Conservation (phyloP, 2,888 invertebrate genomes). For the Homarus gammarus region DNA sequence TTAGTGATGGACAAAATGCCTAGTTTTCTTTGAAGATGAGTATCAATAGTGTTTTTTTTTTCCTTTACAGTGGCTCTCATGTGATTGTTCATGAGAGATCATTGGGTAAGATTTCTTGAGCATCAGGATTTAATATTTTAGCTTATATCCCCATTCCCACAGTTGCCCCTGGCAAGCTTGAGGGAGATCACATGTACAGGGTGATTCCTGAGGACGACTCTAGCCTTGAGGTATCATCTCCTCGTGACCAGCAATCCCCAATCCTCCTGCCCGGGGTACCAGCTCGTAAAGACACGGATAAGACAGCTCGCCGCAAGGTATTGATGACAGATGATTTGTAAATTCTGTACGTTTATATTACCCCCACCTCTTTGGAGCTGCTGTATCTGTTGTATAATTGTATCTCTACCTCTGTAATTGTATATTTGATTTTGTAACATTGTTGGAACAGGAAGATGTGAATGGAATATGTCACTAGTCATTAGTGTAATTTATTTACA, state of each 20-base stretch:
- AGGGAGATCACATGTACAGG: conserved; percentile 76
- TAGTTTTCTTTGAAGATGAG: not conserved
- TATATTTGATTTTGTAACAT: too few relatives aligned
- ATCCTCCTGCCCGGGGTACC: conserved; percentile 77
- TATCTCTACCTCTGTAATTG: too few relatives aligned
- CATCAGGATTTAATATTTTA: not conserved
- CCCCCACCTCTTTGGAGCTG: too few relatives aligned
- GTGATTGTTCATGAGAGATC: too few relatives aligned
- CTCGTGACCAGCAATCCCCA: conserved; percentile 84
- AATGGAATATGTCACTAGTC: too few relatives aligned
- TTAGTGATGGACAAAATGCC: not conserved
- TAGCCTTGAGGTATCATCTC: conserved; percentile 84
- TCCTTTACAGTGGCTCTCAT: too few relatives aligned
- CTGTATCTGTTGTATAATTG: too few relatives aligned
- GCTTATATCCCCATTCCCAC: conserved; percentile 24
- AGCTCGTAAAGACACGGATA: conserved; percentile 66
- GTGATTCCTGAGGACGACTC: conserved; percentile 84
- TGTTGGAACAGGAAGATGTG: too few relatives aligned
- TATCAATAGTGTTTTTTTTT: not conserved
- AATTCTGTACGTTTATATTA: too few relatives aligned
- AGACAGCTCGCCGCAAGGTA: conserved; percentile 72
- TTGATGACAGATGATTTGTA: too few relatives aligned
- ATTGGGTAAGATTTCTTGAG: not conserved
- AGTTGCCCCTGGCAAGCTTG: conserved; percentile 67
- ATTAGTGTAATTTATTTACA: too few relatives aligned